These are phyloP conservation scores for Drosophila helvetica DNA, from an alignment of 2,888 invertebrate genomes.

Conservation along the genomic window DNA sequence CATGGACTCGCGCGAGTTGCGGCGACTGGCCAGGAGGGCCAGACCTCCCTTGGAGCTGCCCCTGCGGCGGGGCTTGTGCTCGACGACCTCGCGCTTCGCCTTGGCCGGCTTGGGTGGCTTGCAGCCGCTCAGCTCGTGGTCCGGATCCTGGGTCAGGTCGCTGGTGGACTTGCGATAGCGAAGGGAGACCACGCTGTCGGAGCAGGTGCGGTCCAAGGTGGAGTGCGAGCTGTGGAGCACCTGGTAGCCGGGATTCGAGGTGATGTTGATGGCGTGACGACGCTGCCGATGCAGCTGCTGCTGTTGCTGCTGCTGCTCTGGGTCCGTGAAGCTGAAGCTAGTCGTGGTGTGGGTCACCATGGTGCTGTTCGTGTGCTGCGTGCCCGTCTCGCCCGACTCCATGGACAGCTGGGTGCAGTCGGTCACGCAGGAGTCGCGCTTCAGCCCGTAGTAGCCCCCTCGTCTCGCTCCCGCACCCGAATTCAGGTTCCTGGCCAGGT, in stretches of 20 bases:
- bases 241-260: slow-evolving; percentile 84
- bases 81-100: slow-evolving; percentile 57
- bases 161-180: slow-evolving; percentile 91
- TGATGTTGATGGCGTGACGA: slow-evolving; percentile 84
- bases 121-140: slow-evolving; percentile 68
- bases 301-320: slow-evolving; percentile 43
- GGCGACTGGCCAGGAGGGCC: slow-evolving; percentile 92
- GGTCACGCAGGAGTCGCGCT: slow-evolving; percentile 83
- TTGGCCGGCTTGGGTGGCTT: slow-evolving; percentile 53
- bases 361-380: slow-evolving; percentile 73
- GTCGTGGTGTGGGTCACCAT: slow-evolving; percentile 82
- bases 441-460: slow-evolving; percentile 65
- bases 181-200: slow-evolving; percentile 83
- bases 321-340: slow-evolving; percentile 76
- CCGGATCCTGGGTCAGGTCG: slow-evolving; percentile 86
- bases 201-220: slow-evolving; percentile 83
- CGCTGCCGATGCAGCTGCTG: slow-evolving; percentile 63
- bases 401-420: slow-evolving; percentile 83
- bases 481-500: slow-evolving; percentile 26
- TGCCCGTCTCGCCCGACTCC: slow-evolving; percentile 80
- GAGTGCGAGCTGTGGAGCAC: slow-evolving; percentile 84
- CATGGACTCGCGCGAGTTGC: slow-evolving; percentile 91
- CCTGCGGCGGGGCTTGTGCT: slow-evolving; percentile 86
- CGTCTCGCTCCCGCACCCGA: slow-evolving; percentile 11
- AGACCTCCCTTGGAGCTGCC: slow-evolving; percentile 87